phyloP scores from a whole-genome alignment of 2,113 vertebrate species.

The Oreochromis tanganicae region DNA sequence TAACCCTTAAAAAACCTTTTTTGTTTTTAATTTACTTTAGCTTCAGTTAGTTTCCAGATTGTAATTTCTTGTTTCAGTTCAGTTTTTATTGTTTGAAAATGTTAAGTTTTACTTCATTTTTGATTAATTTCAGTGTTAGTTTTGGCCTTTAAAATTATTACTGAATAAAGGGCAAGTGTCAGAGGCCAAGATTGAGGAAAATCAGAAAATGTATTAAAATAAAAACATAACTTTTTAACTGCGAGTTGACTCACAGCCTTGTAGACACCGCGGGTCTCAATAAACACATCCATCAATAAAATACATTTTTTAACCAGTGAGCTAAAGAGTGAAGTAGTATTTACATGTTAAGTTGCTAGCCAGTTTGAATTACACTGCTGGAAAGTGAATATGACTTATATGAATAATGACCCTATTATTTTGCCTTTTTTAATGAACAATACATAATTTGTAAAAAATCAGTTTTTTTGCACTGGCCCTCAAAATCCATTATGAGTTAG shows the following conservation, averaged over 20 bases:
- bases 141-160: not conserved
- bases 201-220: not conserved
- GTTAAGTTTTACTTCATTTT: not conserved
- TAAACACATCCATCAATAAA: not conserved
- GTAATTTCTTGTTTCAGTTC: not conserved
- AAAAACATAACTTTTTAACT: not conserved
- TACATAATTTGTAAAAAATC: no score
- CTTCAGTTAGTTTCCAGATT: not conserved
- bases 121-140: not conserved
- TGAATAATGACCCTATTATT: no score
- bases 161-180: not conserved
- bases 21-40: not conserved
- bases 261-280: not conserved
- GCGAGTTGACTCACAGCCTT: not conserved
- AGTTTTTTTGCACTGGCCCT: no score
- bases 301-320: not conserved
- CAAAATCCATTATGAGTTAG: no score
- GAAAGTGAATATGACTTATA: no score
- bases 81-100: not conserved
- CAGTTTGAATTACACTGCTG: not conserved
- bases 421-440: no score
- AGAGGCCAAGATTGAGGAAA: not conserved
- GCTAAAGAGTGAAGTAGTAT: not conserved
- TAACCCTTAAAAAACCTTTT: not conserved
- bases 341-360: not conserved